These are phyloP conservation scores for Ceyx erithaca DNA, from an alignment of 2,797 vertebrate genomes.

Conservation along the genomic window DNA sequence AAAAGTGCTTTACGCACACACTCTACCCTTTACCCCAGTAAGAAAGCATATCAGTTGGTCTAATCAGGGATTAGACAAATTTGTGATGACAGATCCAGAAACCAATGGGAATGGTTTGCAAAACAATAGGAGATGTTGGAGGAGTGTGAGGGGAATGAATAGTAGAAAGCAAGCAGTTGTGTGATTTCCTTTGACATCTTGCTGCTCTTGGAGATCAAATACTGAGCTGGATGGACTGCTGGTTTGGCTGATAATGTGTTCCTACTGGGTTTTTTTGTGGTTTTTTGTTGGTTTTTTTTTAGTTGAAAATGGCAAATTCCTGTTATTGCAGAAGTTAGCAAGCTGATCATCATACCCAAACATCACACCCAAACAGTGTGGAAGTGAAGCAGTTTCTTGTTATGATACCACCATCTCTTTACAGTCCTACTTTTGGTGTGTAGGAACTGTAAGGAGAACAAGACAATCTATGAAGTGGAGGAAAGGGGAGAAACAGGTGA, in stretches of 20 bases:
- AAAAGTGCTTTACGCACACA: not conserved
- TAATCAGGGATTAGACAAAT: not conserved
- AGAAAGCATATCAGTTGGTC: not conserved
- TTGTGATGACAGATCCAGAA: not conserved
- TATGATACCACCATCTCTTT: not conserved
- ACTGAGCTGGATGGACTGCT: not conserved
- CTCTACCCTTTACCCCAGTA: not conserved
- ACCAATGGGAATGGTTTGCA: not conserved
- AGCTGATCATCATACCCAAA: not conserved
- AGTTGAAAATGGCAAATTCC: not conserved
- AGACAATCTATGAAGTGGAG: not conserved
- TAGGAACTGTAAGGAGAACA: not conserved
- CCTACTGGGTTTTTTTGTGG: not conserved
- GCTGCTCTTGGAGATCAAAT: not conserved
- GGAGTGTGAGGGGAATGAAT: not conserved
- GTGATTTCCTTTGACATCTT: not conserved
- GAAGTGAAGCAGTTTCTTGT: not conserved
- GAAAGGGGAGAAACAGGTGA: not conserved
- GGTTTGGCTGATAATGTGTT: not conserved
- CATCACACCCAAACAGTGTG: not conserved
- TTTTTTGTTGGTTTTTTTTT: not conserved
- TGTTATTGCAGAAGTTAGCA: not conserved
- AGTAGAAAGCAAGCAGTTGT: not conserved
- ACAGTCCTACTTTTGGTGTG: not conserved
- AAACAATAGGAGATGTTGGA: not conserved